phyloP scores from a whole-genome alignment of 2,888 invertebrate species.

The Plusia festucae region DNA sequence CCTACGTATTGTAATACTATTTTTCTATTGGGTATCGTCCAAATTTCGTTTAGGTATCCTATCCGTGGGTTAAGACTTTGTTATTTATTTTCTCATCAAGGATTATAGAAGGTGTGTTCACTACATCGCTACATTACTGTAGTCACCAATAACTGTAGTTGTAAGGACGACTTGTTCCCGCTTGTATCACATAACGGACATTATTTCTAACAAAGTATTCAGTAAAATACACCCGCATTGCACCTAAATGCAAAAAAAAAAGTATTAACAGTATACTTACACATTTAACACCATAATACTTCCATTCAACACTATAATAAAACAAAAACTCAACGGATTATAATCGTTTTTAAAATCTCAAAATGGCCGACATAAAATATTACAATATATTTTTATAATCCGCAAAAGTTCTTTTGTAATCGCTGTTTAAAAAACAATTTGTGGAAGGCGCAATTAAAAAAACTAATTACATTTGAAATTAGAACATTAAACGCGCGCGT shows the following conservation, averaged over 20 bases:
- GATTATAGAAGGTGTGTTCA: neutral
- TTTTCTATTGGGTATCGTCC: neutral
- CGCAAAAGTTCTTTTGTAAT: neutral
- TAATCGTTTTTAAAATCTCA: neutral
- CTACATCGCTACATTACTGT: no score
- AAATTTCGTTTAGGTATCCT: neutral
- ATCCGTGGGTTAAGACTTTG: neutral
- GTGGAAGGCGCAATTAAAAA: slow-evolving; percentile 1
- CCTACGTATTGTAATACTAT: slow-evolving; percentile 1
- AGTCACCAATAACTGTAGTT: neutral
- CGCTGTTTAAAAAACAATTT: slow-evolving; percentile 6
- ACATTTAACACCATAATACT: slow-evolving; percentile 2
- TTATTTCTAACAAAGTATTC: neutral
- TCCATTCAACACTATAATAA: neutral
- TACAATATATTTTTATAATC: neutral
- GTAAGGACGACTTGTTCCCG: neutral
- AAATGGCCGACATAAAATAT: neutral
- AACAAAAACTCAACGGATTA: neutral
- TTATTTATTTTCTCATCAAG: neutral
- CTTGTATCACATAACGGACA: neutral
- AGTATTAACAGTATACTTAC: neutral
- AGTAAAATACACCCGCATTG: slow-evolving; percentile 4
- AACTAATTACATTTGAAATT: neutral
- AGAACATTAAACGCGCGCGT: slow-evolving; percentile 5
- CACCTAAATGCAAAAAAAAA: neutral